Evolutionary conservation across 2,888 invertebrate genomes (phyloP).

Genomic region (Drosophila buzzatii): DNA sequence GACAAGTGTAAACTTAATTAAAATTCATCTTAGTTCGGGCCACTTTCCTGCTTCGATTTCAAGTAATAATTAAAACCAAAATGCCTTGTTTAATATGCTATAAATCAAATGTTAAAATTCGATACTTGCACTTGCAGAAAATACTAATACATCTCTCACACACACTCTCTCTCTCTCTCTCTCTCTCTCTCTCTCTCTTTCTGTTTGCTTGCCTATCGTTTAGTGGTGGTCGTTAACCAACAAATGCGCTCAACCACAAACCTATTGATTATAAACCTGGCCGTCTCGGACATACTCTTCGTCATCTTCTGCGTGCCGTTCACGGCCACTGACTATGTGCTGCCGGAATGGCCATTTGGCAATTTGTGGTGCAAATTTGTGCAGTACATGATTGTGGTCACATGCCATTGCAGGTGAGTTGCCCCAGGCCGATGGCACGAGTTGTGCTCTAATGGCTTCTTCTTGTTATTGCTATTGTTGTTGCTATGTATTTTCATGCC

Average conservation of each 20-base stretch:
- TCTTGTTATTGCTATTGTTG: neutral
- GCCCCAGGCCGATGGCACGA: neutral
- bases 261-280: slow-evolving; percentile 94
- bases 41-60: neutral
- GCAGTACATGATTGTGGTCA: slow-evolving; percentile 96
- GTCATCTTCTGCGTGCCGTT: slow-evolving; percentile 97
- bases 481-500: neutral
- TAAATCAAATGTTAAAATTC: neutral
- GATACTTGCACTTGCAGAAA: neutral
- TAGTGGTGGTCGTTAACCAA: slow-evolving; percentile 93
- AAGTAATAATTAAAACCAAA: neutral
- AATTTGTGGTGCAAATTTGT: slow-evolving; percentile 93
- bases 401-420: slow-evolving; percentile 90
- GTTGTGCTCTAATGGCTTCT: neutral
- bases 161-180: neutral
- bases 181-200: neutral
- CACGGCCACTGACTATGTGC: slow-evolving; percentile 95
- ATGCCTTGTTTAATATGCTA: neutral
- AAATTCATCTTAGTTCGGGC: neutral
- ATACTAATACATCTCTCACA: neutral
- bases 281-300: slow-evolving; percentile 95
- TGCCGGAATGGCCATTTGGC: slow-evolving; percentile 96
- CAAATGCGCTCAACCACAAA: slow-evolving; percentile 98
- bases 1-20: neutral
- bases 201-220: slow-evolving; percentile 26